Percentiles rank a stretch among this genome's conserved stretches.
phyloP scores from a whole-genome alignment of 1,140 invertebrate species.

The Ips typographus region DNA sequence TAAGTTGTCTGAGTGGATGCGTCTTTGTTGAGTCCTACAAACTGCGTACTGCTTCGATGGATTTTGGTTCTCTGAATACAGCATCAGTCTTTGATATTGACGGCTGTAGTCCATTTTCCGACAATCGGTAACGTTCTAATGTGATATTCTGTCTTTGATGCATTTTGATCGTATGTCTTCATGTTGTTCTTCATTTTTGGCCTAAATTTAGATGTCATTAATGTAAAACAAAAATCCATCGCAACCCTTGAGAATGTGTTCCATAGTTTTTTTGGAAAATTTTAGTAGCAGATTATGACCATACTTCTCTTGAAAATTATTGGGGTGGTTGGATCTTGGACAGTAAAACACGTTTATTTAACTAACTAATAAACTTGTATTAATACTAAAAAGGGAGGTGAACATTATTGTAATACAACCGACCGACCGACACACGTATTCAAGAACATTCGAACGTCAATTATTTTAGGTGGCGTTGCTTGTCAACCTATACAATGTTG shows the following conservation, averaged over 20 bases:
- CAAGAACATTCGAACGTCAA: too few species aligned
- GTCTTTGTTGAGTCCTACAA: not conserved
- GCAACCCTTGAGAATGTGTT: slow-evolving; percentile 4
- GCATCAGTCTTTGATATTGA: not conserved
- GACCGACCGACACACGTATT: too few species aligned
- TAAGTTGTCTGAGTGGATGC: slow-evolving; percentile 1
- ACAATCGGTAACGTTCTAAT: not conserved
- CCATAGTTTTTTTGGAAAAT: not conserved
- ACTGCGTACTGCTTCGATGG: not conserved
- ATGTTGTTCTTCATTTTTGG: not conserved
- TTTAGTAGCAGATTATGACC: not conserved
- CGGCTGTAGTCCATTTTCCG: not conserved
- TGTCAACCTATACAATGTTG: too few species aligned
- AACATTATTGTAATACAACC: too few species aligned
- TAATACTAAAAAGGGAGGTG: too few species aligned
- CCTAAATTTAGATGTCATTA: not conserved
- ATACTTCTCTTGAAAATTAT: not conserved
- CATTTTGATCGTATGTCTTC: not conserved
- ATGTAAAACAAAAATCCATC: slow-evolving; percentile 1
- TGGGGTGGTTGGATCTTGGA: too few species aligned
- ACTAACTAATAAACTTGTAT: too few species aligned
- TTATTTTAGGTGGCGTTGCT: too few species aligned
- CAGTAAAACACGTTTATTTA: too few species aligned
- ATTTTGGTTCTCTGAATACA: slow-evolving; percentile 2
- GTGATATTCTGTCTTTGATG: not conserved